phyloP scores from a whole-genome alignment of 2,113 vertebrate species.

The Sakesphorus luctuosus region DNA sequence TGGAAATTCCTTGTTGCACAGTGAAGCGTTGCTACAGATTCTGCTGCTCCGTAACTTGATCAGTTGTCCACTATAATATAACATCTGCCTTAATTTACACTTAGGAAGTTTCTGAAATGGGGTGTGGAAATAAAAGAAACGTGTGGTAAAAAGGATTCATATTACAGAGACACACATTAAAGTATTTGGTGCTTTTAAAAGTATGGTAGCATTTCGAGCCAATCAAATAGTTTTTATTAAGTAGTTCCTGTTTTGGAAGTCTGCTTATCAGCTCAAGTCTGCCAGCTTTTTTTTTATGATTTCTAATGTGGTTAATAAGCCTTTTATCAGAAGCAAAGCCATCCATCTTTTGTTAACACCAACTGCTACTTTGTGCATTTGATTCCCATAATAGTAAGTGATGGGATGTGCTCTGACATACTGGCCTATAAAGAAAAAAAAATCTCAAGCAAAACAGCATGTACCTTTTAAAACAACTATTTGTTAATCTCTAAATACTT shows the following conservation, averaged over 20 bases:
- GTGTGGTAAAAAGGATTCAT: neutral
- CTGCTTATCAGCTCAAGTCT: neutral
- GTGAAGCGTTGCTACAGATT: neutral
- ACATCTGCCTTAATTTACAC: neutral
- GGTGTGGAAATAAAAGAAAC: neutral
- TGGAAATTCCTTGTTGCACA: neutral
- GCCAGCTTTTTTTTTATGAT: neutral
- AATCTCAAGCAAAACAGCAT: accelerated
- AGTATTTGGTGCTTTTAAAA: neutral
- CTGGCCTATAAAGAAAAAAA: too few species aligned
- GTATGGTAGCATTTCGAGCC: neutral
- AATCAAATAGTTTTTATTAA: neutral
- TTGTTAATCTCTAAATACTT: neutral
- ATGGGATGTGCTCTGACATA: neutral
- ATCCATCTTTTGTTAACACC: neutral
- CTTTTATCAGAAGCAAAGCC: neutral
- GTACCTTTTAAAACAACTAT: neutral
- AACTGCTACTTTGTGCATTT: neutral
- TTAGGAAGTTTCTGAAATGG: neutral
- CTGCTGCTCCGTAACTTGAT: neutral
- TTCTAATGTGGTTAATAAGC: neutral
- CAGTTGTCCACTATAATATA: neutral
- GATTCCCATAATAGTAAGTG: neutral
- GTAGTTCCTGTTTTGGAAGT: neutral
- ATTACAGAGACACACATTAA: neutral